Base-by-base conservation (phyloP, 2,797 vertebrate species). In the Chrysocyon brachyurus region DNA sequence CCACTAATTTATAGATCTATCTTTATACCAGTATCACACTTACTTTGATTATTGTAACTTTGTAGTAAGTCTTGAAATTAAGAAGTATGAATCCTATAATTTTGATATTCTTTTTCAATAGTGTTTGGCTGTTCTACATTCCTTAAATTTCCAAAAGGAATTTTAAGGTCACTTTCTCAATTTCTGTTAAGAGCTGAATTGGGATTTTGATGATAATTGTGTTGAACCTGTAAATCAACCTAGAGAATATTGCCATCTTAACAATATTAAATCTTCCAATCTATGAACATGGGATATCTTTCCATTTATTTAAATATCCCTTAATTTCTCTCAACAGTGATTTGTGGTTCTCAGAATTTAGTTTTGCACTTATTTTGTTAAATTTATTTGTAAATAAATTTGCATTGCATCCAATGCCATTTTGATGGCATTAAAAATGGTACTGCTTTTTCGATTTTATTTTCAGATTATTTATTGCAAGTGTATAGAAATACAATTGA, bases 401-500 rank as follows among this genome's bases (percentile, higher is more conserved):
- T 36, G 36, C 36, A 36, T 36, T 36, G 36, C 36, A 36, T 36
- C 36, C 36, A 36, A 36, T 36, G 36, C 36, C 3, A 36, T 36
- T 93, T 81, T 75, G n/a, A 46, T 92, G 19, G 8, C 59, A 68
- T 90, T 70, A 6, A 85, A 77, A 93, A 96, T 81, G 52, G n/a
- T 68, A 96, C 73, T 90, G 19, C 79, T 92, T 96, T 87, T 54
- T 94, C 61, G 81, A 72, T 77, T 84, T 87, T 3, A 86, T 77
- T 81, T 94, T 96, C 82, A 72, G 12, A 73, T 40, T 96, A 68
- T 86, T 94, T 56, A 46, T 59, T 84, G 28, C 22, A 94, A 79
- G 8, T 49, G 8, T 56, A 40, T 81, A 93, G 12, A 91, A 70
- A 88, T 93, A 78, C 12, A 64, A 46, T 57, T 64, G 17, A 59